Evolutionary conservation across 2,113 vertebrate genomes (phyloP).

Genomic region (Hydrochoerus hydrochaeris): DNA sequence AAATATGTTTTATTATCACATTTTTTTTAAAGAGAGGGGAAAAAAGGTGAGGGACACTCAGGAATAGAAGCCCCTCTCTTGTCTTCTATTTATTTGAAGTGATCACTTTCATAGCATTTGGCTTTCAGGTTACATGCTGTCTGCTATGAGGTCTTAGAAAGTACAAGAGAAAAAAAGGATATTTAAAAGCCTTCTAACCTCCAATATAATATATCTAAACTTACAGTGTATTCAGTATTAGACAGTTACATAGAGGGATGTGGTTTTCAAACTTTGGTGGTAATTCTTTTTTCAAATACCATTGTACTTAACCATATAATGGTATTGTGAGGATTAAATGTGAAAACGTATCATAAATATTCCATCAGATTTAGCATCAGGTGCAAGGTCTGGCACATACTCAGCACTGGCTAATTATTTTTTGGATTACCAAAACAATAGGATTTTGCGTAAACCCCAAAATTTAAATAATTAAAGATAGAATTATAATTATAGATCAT

Average conservation of each 20-base stretch:
- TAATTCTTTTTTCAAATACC: conserved; percentile 25
- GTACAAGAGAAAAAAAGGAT: neutral
- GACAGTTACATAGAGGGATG: neutral
- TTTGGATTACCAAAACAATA: conserved; percentile 1
- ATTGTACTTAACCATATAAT: neutral
- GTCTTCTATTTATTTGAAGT: neutral
- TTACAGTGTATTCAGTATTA: neutral
- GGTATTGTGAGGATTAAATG: neutral
- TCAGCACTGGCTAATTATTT: conserved; percentile 16
- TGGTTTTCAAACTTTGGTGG: neutral
- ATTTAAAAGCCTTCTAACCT: neutral
- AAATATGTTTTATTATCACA: neutral
- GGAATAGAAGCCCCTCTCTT: neutral
- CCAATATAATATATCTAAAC: neutral
- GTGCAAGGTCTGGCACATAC: neutral
- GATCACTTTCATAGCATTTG: neutral
- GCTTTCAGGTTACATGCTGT: neutral
- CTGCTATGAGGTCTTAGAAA: neutral
- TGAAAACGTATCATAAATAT: conserved; percentile 40
- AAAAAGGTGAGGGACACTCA: neutral
- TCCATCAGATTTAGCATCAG: conserved; percentile 23
- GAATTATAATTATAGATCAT: neutral
- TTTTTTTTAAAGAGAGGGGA: neutral
- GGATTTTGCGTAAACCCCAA: neutral
- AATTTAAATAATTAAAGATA: conserved; percentile 37